phyloP scores from a whole-genome alignment of 2,113 vertebrate genomes.

The Desmodus rotundus region DNA sequence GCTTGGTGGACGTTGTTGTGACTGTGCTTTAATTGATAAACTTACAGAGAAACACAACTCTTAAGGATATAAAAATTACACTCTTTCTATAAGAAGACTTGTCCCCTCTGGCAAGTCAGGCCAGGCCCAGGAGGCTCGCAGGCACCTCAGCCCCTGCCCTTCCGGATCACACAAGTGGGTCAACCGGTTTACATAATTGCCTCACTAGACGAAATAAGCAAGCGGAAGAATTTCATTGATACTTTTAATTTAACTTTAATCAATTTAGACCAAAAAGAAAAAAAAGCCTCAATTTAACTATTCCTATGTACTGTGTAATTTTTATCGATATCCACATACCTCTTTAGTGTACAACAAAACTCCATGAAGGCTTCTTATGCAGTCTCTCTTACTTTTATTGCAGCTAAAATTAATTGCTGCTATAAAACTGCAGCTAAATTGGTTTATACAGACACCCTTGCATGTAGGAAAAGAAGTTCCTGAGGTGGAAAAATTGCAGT shows the following conservation, averaged over 20 bases:
- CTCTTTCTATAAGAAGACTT: background rate
- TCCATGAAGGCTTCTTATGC: background rate
- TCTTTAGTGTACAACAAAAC: background rate
- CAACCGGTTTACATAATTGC: background rate
- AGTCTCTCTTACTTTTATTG: background rate
- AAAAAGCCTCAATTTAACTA: background rate
- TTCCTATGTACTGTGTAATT: background rate
- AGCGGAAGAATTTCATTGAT: background rate
- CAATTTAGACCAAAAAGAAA: background rate
- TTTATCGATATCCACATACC: background rate
- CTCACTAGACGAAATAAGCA: background rate
- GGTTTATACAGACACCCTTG: background rate
- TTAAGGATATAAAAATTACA: background rate
- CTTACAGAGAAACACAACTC: background rate
- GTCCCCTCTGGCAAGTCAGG: background rate
- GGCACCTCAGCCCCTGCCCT: rapidly evolving
- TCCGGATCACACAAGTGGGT: rapidly evolving
- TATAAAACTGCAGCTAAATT: background rate
- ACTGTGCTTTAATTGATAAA: background rate
- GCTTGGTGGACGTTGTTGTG: rapidly evolving
- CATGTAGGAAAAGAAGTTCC: background rate
- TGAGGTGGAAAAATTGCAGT: background rate
- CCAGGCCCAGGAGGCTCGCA: rapidly evolving
- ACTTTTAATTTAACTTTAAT: background rate
- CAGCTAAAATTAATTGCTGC: background rate